Base-by-base conservation (phyloP, 1,140 invertebrate species). In the Zophobas atratus region DNA sequence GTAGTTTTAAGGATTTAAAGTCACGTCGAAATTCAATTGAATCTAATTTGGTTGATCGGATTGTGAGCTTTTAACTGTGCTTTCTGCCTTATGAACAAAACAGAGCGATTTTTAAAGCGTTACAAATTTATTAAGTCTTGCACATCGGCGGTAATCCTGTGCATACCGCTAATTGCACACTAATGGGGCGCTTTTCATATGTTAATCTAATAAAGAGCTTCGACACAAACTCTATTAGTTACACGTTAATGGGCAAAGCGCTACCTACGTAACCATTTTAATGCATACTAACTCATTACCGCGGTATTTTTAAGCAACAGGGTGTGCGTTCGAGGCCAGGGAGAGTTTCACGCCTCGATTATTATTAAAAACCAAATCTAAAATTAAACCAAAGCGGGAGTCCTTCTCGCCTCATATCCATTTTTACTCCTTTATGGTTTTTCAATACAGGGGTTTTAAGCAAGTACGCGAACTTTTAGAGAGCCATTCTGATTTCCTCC, bases 201-300 rank as follows among this genome's bases (percentile, higher is more conserved):
- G 74, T 39, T 76, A 76, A 76, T 76, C 74, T 63, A 76, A 76
- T 76, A 76, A 76, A 76, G 56, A 76, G 60, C 34, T 63, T 34
- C 71, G 48, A 63, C 74, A 76, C 67, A 63, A 76, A 76, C 55
- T 76, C 74, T 63, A 63, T 67, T 76, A 76, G 60, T 76, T 48
- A 76, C 71, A 55, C 71, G 49, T 55, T 73, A 73, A 73, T 73
- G 71, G 71, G 71, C 55, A 73, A 53, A 56, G 71, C 71, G 41
- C 71, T 43, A 55, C 49, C 63, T 73, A 67, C 60, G 60, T 39
- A 43, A 43, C 39, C 38, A 67, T 67, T 67, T 67, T 67, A 67
- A 67, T 43, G 43, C 60, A 48, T 33, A 67, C 60, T 67, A 67
- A 67, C 39, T 67, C 60, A 67, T 67, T 67, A 67, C 20, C 20